Evolutionary conservation across 2,113 vertebrate species (phyloP).

Genomic region (Myocastor coypus): DNA sequence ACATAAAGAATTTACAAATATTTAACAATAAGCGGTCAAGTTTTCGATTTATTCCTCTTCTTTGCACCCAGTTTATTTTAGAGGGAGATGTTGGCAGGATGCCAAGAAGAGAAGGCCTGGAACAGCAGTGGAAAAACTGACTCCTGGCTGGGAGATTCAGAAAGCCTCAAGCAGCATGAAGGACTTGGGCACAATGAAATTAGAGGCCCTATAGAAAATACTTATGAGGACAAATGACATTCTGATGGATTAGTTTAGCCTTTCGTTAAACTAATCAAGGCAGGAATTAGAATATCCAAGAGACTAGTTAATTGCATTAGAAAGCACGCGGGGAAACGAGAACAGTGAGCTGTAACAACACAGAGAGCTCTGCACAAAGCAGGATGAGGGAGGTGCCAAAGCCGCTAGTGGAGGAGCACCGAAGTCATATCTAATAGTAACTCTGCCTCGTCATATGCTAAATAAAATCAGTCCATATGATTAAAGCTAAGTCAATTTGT

Average conservation of each 20-base stretch:
- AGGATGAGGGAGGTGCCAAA: conserved; percentile 80
- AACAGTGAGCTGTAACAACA: conserved; percentile 67
- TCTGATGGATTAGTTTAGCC: conserved; percentile 22
- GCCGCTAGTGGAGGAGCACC: conserved; percentile 71
- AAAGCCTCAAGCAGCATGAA: conserved; percentile 23
- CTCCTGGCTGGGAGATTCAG: not conserved
- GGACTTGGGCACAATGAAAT: conserved; percentile 29
- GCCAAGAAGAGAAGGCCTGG: conserved; percentile 37
- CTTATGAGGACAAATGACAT: conserved; percentile 39
- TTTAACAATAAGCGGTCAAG: conserved; percentile 53
- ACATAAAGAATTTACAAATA: conserved; percentile 23
- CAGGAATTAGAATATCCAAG: conserved; percentile 72
- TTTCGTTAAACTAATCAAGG: conserved; percentile 74
- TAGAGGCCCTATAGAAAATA: conserved; percentile 52
- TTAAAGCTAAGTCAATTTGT: conserved; percentile 31
- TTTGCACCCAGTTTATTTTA: conserved; percentile 47
- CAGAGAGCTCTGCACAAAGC: conserved; percentile 70
- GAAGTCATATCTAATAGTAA: conserved; percentile 69
- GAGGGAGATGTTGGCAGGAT: not conserved
- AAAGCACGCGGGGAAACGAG: conserved; percentile 56
- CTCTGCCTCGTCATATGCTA: conserved; percentile 16
- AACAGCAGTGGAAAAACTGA: conserved; percentile 48
- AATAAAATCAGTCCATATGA: conserved; percentile 11
- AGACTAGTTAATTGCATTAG: conserved; percentile 79
- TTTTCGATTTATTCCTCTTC: conserved; percentile 59